Evolutionary conservation across 1,140 invertebrate genomes (phyloP).

Genomic region (silkworm (Bombyx mori)): ASM3026992v2 NC_085125.1:11728001-11728500

Average conservation of each 20-base stretch:
- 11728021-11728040: background rate
- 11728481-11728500: too few relatives aligned
- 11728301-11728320: too few relatives aligned
- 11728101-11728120: slow-evolving; percentile 26
- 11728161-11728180: slow-evolving; percentile 22
- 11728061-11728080: slow-evolving; percentile 34
- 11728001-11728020: background rate
- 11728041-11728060: slow-evolving; percentile 23
- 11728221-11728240: too few relatives aligned
- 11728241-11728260: slow-evolving; percentile 21
- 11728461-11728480: too few relatives aligned
- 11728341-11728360: too few relatives aligned
- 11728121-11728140: slow-evolving; percentile 67
- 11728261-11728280: slow-evolving; percentile 35
- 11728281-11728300: slow-evolving; percentile 5
- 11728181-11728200: slow-evolving; percentile 4
- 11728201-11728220: too few relatives aligned
- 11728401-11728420: too few relatives aligned
- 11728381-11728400: too few relatives aligned
- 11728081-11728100: slow-evolving; percentile 37
- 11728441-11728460: too few relatives aligned
- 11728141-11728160: slow-evolving; percentile 40
- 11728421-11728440: too few relatives aligned
- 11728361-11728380: too few relatives aligned
- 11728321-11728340: too few relatives aligned